phyloP scores from a whole-genome alignment of 1,140 invertebrate genomes.

The Centruroides vittatus region DNA sequence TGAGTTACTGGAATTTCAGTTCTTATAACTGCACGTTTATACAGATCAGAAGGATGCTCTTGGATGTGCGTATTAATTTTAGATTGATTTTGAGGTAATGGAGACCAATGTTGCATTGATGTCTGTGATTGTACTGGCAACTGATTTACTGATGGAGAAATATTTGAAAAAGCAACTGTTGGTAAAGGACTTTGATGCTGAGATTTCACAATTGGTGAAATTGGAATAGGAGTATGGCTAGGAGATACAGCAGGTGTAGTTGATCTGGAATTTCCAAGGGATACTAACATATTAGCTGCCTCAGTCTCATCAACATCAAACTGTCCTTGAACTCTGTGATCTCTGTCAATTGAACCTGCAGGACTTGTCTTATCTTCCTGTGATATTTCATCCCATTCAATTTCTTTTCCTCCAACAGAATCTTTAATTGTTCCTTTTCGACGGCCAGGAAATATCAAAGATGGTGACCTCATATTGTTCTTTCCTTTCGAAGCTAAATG shows the following conservation, averaged over 20 bases:
- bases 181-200: conserved; percentile 2
- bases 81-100: no score
- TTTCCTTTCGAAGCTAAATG: conserved; percentile 81
- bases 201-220: conserved; percentile 11
- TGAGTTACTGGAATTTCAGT: no score
- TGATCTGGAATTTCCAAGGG: conserved; percentile 74
- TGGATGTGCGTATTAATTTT: no score
- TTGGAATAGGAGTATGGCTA: conserved; percentile 27
- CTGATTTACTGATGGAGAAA: conserved; percentile 9
- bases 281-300: conserved; percentile 91
- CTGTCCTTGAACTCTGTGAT: conserved; percentile 46
- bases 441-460: conserved; percentile 11
- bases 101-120: conserved; percentile 1
- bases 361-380: conserved; percentile 53
- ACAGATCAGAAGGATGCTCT: no score
- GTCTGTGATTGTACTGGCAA: conserved; percentile 5
- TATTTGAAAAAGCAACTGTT: conserved; percentile 1
- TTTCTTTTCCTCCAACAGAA: conserved; percentile 23
- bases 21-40: no score
- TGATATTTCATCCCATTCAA: conserved; percentile 76
- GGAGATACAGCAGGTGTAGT: conserved; percentile 74
- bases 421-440: conserved; percentile 31
- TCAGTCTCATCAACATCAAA: conserved; percentile 90
- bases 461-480: conserved; percentile 30
- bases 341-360: conserved; percentile 44